Base-by-base conservation (phyloP, 1,140 invertebrate genomes). In the Adelges cooleyi region DNA sequence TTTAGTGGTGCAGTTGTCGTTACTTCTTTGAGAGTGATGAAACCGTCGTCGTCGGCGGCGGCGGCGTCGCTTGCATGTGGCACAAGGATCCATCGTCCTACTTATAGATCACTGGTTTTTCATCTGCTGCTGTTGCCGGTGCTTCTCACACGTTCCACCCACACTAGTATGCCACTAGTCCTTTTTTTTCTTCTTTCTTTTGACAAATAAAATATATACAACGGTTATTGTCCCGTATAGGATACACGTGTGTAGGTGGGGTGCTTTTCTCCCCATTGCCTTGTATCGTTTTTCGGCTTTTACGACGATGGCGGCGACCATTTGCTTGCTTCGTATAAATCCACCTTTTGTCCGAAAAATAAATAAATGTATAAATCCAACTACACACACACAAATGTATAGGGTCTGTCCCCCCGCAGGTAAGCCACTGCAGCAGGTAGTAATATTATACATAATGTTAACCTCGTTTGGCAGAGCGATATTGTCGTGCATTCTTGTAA, bases 41-140 rank as follows among this genome's bases (percentile, higher is more conserved):
- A 59, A 62, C 25, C 11, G 8, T 11, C 29, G 29, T n/a, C n/a
- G n/a, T n/a, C n/a, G n/a, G n/a, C n/a, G 29, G 29, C 29, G 29
- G 29, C 25, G 15, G 1, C 27, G 17, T n/a, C n/a, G n/a, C n/a
- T n/a, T 62, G n/a, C 56, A 62, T 62, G 42, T 62, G 56, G 56
- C 18, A 62, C 56, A 62, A 62, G 56, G 56, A 48, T 62, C 42
- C 29, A 25, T 62, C 56, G 42, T 62, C 56, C 56, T 62, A 62
- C 56, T 62, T 62, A 46, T 20, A 62, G 42, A 48, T 48, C 42
- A 33, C 56, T 3, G 42, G 17, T 62, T 62, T 62, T 17, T 62
- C 56, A 62, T 48, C 56, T 62, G 56, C 56, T 33, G 29, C 29
- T 33, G 29, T 33, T 33, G 56, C 56, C 11, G 29, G 5, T 33